Evolutionary conservation across 2,113 vertebrate species (phyloP), one percentile per base, ranked within the genome.

Genomic region (Tautogolabrus adspersus): DNA sequence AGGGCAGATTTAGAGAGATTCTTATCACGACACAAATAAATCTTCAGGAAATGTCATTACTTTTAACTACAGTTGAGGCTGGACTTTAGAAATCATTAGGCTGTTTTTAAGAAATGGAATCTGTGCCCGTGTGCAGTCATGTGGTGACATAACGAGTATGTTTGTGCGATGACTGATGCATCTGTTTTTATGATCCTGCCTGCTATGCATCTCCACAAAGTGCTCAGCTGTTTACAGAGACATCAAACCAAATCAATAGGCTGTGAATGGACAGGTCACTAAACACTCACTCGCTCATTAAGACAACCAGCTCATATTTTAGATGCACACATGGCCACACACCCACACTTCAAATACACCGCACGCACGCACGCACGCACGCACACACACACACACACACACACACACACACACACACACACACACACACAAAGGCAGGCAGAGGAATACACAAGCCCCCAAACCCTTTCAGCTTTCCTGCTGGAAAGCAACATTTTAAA

Each of bases 191-290:
- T 87, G 74, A 62, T 66, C 66, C 59, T 61, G 49, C 72, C 76
- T 76, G 75, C 67, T 68, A 79, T 80, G 82, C 83, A 75, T 84
- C 72, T 87, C 79, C 79, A 80, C 77, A 85, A 89, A 88, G 76
- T 64, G 77, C 64, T 66, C 54, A 60, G 62, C 70, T 86, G 57
- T 86, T 86, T 81, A 87, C 80, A 85, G 73, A 78, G 75, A 89
- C 90, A 88, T 91, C 91, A 91, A 82, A 82, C 47, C 76, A 72
- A 77, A 91, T 92, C 88, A 90, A 89, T 81, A 82, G 74, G 71
- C 83, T 85, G 74, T 81, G 78, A 92, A 90, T 79, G 67, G 90
- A 90, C 79, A 87, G 81, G 85, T 88, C 87, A 87, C 79, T 88
- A 82, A 88, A 90, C 86, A 86, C 80, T 87, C 75, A 77, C 69